Evolutionary conservation across 2,113 vertebrate genomes (phyloP).

Genomic region (Phalacrocorax brasilianus): DNA sequence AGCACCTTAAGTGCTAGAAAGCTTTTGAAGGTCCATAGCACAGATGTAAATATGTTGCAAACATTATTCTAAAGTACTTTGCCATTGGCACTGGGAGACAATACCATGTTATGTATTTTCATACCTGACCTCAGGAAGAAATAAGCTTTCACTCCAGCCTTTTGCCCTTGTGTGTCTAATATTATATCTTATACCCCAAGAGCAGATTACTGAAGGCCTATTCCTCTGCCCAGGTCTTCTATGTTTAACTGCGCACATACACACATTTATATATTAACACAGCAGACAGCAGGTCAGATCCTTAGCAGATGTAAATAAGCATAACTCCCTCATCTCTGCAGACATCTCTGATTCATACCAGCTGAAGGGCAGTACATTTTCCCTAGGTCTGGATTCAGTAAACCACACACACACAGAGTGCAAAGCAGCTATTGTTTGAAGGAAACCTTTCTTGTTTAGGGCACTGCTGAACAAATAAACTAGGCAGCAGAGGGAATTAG

Average conservation of each 20-base stretch:
- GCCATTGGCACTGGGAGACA: not conserved
- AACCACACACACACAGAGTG: conserved; percentile 46
- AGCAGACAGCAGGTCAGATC: not conserved
- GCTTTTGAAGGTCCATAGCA: not conserved
- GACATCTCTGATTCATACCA: conserved; percentile 41
- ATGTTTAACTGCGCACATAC: not conserved
- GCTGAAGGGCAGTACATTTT: conserved; percentile 27
- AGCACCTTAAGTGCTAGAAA: not conserved
- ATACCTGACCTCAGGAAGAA: not conserved
- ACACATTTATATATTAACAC: not conserved
- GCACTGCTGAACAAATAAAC: conserved; percentile 60
- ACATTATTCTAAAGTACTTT: not conserved
- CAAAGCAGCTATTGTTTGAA: conserved; percentile 53
- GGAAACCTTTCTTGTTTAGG: conserved; percentile 51
- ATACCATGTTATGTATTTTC: not conserved
- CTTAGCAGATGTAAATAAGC: conserved; percentile 5
- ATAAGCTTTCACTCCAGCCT: not conserved
- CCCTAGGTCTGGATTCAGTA: conserved; percentile 49
- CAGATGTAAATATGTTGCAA: not conserved
- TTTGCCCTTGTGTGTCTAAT: not conserved
- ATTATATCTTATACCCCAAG: not conserved
- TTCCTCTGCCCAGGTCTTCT: not conserved
- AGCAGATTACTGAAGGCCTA: not conserved
- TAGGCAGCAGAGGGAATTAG: conserved; percentile 47
- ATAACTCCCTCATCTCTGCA: not conserved